phyloP scores from a whole-genome alignment of 2,888 invertebrate species.

The Tachina grossa region DNA sequence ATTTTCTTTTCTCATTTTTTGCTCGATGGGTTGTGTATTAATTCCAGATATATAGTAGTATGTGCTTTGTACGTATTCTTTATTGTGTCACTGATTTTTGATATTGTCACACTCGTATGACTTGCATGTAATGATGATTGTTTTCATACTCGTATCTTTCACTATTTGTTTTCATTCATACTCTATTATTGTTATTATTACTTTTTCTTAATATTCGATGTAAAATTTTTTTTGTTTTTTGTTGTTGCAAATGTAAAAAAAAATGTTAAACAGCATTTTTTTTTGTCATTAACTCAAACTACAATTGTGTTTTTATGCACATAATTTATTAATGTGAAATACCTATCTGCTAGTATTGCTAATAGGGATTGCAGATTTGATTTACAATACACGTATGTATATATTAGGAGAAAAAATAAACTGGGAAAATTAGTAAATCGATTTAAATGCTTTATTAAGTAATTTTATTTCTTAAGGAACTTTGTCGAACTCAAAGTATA shows the following conservation, averaged over 20 bases:
- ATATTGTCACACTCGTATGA: slow-evolving; percentile 31
- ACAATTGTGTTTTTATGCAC: slow-evolving; percentile 2
- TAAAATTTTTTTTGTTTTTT: slow-evolving; percentile 6
- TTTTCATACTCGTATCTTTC: slow-evolving; percentile 40
- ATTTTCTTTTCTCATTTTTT: background rate
- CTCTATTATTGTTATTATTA: slow-evolving; percentile 32
- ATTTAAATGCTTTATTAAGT: no score
- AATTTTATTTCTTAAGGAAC: no score
- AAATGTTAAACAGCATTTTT: slow-evolving; percentile 1
- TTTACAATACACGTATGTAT: no score
- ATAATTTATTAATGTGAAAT: background rate
- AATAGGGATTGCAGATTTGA: no score
- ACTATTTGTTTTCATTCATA: slow-evolving; percentile 37
- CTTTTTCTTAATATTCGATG: slow-evolving; percentile 16
- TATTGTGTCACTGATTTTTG: slow-evolving; percentile 54
- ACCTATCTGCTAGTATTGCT: background rate
- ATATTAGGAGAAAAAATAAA: no score
- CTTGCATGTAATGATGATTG: slow-evolving; percentile 16
- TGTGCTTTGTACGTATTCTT: slow-evolving; percentile 20
- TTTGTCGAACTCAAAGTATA: no score
- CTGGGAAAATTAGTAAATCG: no score
- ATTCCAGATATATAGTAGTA: background rate
- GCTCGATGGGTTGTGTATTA: slow-evolving; percentile 22
- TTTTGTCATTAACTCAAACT: slow-evolving; percentile 38
- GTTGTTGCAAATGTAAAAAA: slow-evolving; percentile 27